Base-by-base conservation (phyloP, 2,888 invertebrate species). In the Galerucella nymphaeae region DNA sequence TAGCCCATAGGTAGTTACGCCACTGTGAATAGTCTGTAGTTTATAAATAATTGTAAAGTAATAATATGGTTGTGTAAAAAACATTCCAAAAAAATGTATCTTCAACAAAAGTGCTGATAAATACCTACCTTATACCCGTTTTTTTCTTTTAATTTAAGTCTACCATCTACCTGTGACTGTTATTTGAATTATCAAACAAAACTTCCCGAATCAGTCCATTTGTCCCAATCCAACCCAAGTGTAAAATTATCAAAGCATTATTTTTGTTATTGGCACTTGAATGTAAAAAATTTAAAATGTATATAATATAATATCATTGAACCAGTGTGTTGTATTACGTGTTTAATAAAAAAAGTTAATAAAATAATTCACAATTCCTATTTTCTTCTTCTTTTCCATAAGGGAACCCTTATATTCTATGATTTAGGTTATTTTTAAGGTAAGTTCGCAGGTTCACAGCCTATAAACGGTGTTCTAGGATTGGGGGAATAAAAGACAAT, bases 41-140 rank as follows among this genome's bases (percentile, higher is more conserved):
- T 45, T 45, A 13, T 13, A 45, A 13, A 45, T 45, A 45, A 45
- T 45, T 45, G 13, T 45, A 13, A 13, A 59, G 14, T 30, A 20
- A 63, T 11, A 6, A 13, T 13, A 63, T 48, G 63, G 63, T 63
- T 63, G 63, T 63, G 63, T 20, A 45, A 45, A 10, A 63, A 63
- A 23, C 48, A 48, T 63, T 20, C 63, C 48, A 30, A 30, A 30
- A 30, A 30, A 10, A 58, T 23, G 14, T 55, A 13, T 18, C 5
- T 14, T 18, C 10, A 55, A 11, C 13, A 11, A 45, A 45, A 45
- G 45, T 45, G 13, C 45, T 45, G 45, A 45, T 13, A 13, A 3
- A 2, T 13, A 45, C 14, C 13, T 13, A 45, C 14, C 13, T 45
- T 8, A 30, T 30, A 2, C 30, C 6, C 6, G 0, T 30, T 30